Base-by-base conservation (phyloP, 2,888 invertebrate species). In the Nymphalis urticae region DNA sequence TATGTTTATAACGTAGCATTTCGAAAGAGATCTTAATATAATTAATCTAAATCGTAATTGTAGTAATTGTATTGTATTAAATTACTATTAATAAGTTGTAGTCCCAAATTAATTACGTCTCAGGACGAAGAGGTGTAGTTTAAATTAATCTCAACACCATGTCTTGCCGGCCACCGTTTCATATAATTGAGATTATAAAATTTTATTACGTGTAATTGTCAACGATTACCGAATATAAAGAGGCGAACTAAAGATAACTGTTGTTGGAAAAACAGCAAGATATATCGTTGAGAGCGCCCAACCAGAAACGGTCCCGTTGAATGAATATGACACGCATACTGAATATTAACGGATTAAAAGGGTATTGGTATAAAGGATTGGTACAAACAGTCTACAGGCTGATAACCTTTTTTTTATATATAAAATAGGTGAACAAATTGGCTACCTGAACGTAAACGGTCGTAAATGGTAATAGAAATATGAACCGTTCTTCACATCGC, bases 201-300 rank as follows among this genome's bases (percentile, higher is more conserved):
- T 66, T 69, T 72, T 72, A 72, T 67, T 51, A 69, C 71, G 51
- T 61, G 63, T 68, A 71, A 71, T 71, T 71, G 68, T 66, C 62
- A 69, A 68, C 65, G 63, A 69, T 69, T 69, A 67, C 54, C 24
- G 21, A 16, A 66, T 48, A 27, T 65, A 42, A 61, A 59, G 16
- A 21, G 16, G 50, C 51, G 58, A 53, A 24, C 53, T 24, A 54
- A 27, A 42, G 42, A 60, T 70, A 63, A 63, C 63, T 63, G 66
- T 63, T 42, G 32, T 19, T 19, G 51, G 50, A 63, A 66, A 66
- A 66, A 59, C 50, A 21, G 51, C 42, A 27, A 58, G n/a, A 58
- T 58, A 58, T 58, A 50, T 13, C 13, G 48, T 48, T 13, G 42
- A 13, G 42, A 42, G 42, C 42, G 42, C 13, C 42, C 21, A 24